Evolutionary conservation across 2,113 vertebrate species (phyloP), one percentile per base, ranked within the genome.

Genomic region (Crypturellus undulatus): DNA sequence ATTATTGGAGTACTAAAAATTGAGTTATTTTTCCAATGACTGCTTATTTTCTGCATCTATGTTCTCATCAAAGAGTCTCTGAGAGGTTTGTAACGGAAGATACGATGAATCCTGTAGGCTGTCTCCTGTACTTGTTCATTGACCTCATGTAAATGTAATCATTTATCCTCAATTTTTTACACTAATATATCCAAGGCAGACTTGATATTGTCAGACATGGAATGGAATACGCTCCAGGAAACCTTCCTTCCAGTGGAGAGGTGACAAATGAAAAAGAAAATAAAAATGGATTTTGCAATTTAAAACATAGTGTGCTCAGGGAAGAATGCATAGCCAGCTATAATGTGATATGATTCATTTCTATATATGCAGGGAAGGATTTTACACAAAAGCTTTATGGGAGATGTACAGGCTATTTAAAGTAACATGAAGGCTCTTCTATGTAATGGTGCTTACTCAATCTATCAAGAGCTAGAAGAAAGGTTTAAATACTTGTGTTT

Each of bases 101-200:
- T 52, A 40, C 52, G 70, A 49, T 84, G 89, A 96, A 86, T 97
- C 38, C 32, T 77, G 49, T 86, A 93, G 88, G 87, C 58, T 88
- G 25, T 73, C 92, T 94, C 79, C 89, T 95, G 52, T 75, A 38
- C 84, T 92, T 96, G 76, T 64, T 97, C 96, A 94, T 73, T 98
- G 98, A 97, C 97, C 97, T 98, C 96, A 96, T 94, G 92, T 77
- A 96, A 95, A 95, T 96, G 96, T 96, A 97, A 97, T 98, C 96
- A 97, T 97, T 98, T 97, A 97, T 97, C 96, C 68, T 93, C 92
- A 92, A 90, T 96, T 97, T 97, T 97, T 97, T 88, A 62, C 84
- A 87, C 77, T 97, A 96, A 96, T 94, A 22, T 95, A 94, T 96
- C 2, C 17, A 90, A 96, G 92, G 79, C 75, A 82, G 92, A 60